phyloP scores from a whole-genome alignment of 2,797 vertebrate genomes.

The Sebastes miniatus region DNA sequence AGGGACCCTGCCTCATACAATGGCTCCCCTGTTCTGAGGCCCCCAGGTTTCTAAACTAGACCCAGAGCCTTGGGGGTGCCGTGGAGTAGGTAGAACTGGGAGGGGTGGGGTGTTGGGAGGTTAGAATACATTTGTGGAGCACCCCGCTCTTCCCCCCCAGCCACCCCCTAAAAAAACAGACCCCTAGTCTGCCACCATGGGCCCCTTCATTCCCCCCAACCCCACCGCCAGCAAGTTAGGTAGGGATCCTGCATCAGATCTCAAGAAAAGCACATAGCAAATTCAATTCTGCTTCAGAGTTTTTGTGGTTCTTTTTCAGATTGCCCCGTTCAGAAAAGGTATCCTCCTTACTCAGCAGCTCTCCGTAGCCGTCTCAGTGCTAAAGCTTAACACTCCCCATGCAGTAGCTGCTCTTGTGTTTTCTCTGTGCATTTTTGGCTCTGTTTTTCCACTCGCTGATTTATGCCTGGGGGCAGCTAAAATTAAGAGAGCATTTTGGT shows the following conservation, averaged over 20 bases:
- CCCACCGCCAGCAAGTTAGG: conserved; percentile 25
- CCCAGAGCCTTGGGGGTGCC: conserved; percentile 77
- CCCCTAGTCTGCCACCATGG: conserved; percentile 56
- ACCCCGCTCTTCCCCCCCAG: conserved; percentile 42
- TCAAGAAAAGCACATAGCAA: conserved; percentile 30
- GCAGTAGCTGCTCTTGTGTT: conserved; percentile 71
- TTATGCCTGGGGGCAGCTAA: conserved; percentile 82
- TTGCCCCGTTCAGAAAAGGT: conserved; percentile 45
- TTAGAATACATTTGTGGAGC: conserved; percentile 76
- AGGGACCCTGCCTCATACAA: conserved; percentile 82
- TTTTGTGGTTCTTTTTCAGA: conserved; percentile 2
- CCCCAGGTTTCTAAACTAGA: conserved; percentile 76
- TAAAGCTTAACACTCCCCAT: conserved; percentile 58
- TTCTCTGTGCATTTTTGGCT: conserved; percentile 82
- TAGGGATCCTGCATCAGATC: conserved; percentile 13
- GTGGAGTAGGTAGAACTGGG: conserved; percentile 60
- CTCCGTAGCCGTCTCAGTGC: conserved; percentile 35
- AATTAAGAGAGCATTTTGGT: conserved; percentile 83
- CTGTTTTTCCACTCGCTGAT: conserved; percentile 84
- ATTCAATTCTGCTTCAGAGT: conserved; percentile 14
- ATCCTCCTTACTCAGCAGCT: conserved; percentile 38
- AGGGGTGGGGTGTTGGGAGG: conserved; percentile 70
- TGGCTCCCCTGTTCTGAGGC: conserved; percentile 84
- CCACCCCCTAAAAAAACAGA: conserved; percentile 73
- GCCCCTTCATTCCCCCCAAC: conserved; percentile 39